phyloP scores from a whole-genome alignment of 1,140 invertebrate species.

The Hyles euphorbiae region DNA sequence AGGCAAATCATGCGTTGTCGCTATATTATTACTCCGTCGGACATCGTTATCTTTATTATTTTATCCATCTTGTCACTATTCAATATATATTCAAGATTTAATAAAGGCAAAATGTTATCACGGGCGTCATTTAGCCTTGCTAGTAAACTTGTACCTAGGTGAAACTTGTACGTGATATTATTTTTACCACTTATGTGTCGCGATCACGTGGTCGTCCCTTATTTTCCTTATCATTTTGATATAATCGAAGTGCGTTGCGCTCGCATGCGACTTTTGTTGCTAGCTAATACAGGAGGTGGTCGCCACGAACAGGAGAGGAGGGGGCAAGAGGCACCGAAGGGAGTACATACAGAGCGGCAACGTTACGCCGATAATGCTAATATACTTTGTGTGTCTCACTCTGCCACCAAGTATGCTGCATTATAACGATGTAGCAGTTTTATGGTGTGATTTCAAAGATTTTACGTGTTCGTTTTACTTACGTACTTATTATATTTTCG shows the following conservation, averaged over 20 bases:
- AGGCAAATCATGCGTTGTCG: slow-evolving; percentile 42
- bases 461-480: too few species aligned
- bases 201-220: slow-evolving; percentile 46
- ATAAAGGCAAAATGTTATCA: slow-evolving; percentile 12
- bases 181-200: slow-evolving; percentile 21
- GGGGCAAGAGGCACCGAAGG: slow-evolving; percentile 60
- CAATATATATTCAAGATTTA: too few species aligned
- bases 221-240: slow-evolving; percentile 56
- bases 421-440: slow-evolving; percentile 12
- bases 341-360: slow-evolving; percentile 55
- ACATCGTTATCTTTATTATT: too few species aligned
- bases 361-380: slow-evolving; percentile 58
- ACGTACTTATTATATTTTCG: too few species aligned
- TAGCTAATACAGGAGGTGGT: slow-evolving; percentile 42
- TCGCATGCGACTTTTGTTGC: slow-evolving; percentile 37
- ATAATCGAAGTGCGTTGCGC: slow-evolving; percentile 44
- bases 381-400: slow-evolving; percentile 30
- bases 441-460: neutral
- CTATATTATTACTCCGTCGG: too few species aligned
- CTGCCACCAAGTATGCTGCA: slow-evolving; percentile 25
- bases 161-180: slow-evolving; percentile 30
- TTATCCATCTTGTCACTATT: too few species aligned
- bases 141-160: slow-evolving; percentile 14
- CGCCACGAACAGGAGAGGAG: slow-evolving; percentile 46
- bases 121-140: too few species aligned